Base-by-base conservation (phyloP, 2,113 vertebrate genomes). In the Lamprotornis superbus region DNA sequence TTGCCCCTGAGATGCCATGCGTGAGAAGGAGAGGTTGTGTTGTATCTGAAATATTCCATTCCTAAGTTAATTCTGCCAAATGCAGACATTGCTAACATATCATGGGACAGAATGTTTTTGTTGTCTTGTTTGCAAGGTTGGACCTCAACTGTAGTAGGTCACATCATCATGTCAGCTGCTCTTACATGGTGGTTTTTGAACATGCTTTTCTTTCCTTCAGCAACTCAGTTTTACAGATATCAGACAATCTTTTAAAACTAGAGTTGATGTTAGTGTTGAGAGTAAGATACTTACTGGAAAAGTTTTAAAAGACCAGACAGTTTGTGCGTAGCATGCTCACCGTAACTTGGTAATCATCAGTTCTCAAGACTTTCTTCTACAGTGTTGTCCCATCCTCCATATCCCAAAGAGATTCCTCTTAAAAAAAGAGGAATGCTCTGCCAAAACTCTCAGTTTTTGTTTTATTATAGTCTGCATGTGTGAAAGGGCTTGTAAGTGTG, bases 121-220 rank as follows among this genome's bases (percentile, higher is more conserved):
- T 39, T 81, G 7, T 49, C 56, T 59, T 52, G 19, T 81, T 92
- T 74, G 15, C 4, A 16, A 22, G 5, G 5, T 67, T 35, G 5
- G 21, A 18, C 18, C 15, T 59, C 1, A 1, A 8, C 55, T 80
- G 30, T 10, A 73, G 10, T 42, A 70, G 42, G 12, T 47, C 35
- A 40, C 4, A 2, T n/a, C 2, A 1, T 0, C 68, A 1, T 28
- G 28, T 70, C 47, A 81, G 12, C 39, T 59, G 23, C 52, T 67
- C 12, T 71, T 74, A 24, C 3, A 3, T 33, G 15, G 39, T 70
- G 68, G 23, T 56, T 89, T 84, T 68, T 76, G 17, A 63, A 21
- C 5, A 0, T 61, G 33, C 5, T 21, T 70, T 47, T 74, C 42
- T 57, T 67, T 77, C 46, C 35, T 95, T 89, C 39, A 79, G 65